These are phyloP conservation scores for Morpho deidamia DNA, from an alignment of 2,888 invertebrate species.

Conservation along the genomic window DNA sequence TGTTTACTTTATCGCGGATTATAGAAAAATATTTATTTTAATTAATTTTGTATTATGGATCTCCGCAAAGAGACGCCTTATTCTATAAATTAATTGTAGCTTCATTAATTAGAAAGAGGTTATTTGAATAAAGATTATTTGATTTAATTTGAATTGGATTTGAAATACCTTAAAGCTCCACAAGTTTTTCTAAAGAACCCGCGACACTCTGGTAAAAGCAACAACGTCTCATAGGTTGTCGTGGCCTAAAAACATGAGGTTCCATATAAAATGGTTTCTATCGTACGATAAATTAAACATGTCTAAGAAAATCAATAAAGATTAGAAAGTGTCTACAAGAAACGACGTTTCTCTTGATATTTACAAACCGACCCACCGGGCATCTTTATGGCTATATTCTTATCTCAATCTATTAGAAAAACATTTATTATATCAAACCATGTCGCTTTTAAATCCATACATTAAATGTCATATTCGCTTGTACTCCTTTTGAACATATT, in stretches of 20 bases:
- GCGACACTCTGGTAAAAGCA: no score
- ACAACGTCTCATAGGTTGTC: no score
- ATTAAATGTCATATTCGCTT: conserved; percentile 3
- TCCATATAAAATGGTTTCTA: conserved; percentile 2
- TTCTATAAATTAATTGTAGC: no score
- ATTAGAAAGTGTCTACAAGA: conserved; percentile 16
- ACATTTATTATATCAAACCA: conserved; percentile 4
- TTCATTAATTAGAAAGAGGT: no score
- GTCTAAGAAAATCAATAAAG: conserved; percentile 12
- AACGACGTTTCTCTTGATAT: conserved; percentile 14
- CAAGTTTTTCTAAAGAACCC: no score
- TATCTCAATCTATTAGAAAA: conserved; percentile 16
- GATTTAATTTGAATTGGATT: no score
- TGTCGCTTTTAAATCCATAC: not conserved
- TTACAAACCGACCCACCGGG: conserved; percentile 14
- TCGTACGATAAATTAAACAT: not conserved
- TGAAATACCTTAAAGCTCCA: no score
- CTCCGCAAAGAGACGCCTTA: no score
- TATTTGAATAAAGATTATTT: no score
- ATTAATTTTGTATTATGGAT: no score
- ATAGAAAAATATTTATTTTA: no score
- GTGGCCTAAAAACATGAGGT: not conserved
- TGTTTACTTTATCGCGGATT: no score
- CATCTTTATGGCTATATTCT: conserved; percentile 20
- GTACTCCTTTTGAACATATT: not conserved